Conservation (phyloP, 2,888 invertebrate genomes). For the Agriopis aurantiaria region DNA sequence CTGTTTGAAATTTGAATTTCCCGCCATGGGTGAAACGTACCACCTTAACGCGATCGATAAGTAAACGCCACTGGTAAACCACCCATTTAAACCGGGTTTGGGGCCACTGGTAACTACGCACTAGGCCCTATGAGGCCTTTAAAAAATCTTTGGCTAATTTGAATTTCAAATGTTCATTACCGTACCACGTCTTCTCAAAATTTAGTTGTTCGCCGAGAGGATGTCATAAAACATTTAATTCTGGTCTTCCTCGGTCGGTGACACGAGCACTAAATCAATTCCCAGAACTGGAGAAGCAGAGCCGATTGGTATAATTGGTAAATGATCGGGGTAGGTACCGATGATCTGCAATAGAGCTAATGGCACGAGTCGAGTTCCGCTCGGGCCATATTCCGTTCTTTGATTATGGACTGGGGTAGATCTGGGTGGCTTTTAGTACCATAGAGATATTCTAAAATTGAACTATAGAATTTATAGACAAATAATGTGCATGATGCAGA, state of each 20-base stretch:
- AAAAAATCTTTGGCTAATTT: background rate
- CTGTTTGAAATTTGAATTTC: no score
- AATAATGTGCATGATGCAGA: no score
- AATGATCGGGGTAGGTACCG: constrained; percentile 31
- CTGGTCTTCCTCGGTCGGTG: constrained; percentile 19
- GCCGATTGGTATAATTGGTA: constrained; percentile 39
- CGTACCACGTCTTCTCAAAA: background rate
- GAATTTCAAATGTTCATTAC: background rate
- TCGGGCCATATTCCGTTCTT: background rate
- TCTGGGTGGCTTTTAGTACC: no score
- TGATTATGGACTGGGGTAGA: background rate
- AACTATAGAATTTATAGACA: no score
- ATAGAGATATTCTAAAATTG: no score
- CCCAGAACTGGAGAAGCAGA: constrained; percentile 29
- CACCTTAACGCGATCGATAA: no score
- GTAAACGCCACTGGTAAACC: no score
- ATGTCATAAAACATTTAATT: constrained; percentile 30
- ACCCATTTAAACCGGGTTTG: no score
- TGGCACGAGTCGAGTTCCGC: constrained; percentile 2
- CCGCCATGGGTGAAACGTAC: no score
- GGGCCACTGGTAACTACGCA: no score
- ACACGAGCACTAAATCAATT: constrained; percentile 35
- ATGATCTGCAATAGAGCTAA: constrained; percentile 35
- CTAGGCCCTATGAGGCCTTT: no score
- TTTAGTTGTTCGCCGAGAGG: constrained; percentile 12